Base-by-base conservation (phyloP, 2,888 invertebrate species). In the Encarsia formosa region DNA sequence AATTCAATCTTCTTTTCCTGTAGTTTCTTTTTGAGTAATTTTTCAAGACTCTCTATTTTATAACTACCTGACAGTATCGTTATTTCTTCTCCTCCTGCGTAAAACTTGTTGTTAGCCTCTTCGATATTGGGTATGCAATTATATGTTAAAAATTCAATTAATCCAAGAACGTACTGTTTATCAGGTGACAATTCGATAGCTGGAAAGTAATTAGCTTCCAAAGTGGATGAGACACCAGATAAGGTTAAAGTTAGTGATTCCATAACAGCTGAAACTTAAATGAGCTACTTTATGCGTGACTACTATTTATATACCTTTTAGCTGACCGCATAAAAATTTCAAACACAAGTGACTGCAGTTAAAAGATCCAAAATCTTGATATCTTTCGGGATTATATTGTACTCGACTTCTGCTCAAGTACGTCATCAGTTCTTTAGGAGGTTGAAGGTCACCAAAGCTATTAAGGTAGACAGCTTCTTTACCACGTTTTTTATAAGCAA, bases 241-340 rank as follows among this genome's bases (percentile, higher is more conserved):
- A 68, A 38, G 8, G 63, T 66, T 23, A 66, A 41, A n/a, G 66
- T 68, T 18, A 62, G 47, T 19, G 66, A 64, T 39, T 55, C 39
- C 23, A 23, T 32, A 22, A 11, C 16, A 1, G 34, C 3, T 20
- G 2, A 1, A 13, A 15, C 11, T 26, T 32, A 23, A 32, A 2
- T 4, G 2, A 4, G 6, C 22, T 11, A 8, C 5, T 4, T n/a
- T 3, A 13, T 19, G 13, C 5, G 2, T 31, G 19, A 5, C 20
- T 20, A 5, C 3, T 13, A 11, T 31, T 20, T 42, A 31, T 3
- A 20, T 9, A 1, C 43, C 29, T 20, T 4, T 18, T 24, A 13
- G 11, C 15, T 38, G 11, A 40, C 15, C 26, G 20, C 40, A 38
- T 18, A 56, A 39, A 29, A 52, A 56, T 41, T 52, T 39, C 5